These are phyloP conservation scores for Sebastes jordani DNA, from an alignment of 2,797 vertebrate species.

Conservation along the genomic window DNA sequence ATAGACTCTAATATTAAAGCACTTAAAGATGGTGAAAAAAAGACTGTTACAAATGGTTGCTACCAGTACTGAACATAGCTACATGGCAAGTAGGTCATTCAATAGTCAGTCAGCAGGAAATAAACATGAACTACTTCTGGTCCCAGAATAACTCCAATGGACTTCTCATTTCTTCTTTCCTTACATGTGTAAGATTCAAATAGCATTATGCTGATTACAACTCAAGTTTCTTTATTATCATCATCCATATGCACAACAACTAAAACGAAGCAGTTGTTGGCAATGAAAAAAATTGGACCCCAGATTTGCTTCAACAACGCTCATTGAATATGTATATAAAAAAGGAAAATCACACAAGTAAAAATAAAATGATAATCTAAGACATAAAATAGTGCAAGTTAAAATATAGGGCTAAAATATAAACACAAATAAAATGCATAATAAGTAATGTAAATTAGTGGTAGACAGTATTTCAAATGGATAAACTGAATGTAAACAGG, in stretches of 20 bases:
- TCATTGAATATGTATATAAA: no score
- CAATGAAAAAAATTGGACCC: no score
- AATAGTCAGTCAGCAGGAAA: slow-evolving; percentile 6
- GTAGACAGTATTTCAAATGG: no score
- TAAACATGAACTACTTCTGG: neutral
- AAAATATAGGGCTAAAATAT: no score
- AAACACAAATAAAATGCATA: no score
- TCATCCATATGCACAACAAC: no score
- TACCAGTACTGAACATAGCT: neutral
- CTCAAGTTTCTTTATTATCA: neutral
- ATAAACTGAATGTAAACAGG: no score
- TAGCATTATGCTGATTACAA: neutral
- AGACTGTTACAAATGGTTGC: neutral
- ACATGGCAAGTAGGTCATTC: neutral
- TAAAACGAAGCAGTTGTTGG: no score
- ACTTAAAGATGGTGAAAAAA: neutral
- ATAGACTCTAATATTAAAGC: neutral
- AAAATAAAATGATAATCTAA: fast-evolving
- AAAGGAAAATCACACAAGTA: no score
- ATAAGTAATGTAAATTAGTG: no score
- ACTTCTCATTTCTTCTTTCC: neutral
- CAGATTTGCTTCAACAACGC: no score
- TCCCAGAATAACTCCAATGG: neutral
- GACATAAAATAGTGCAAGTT: no score
- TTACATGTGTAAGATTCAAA: neutral